Base-by-base conservation (phyloP, 2,113 vertebrate species). In the Microtus richardsoni region DNA sequence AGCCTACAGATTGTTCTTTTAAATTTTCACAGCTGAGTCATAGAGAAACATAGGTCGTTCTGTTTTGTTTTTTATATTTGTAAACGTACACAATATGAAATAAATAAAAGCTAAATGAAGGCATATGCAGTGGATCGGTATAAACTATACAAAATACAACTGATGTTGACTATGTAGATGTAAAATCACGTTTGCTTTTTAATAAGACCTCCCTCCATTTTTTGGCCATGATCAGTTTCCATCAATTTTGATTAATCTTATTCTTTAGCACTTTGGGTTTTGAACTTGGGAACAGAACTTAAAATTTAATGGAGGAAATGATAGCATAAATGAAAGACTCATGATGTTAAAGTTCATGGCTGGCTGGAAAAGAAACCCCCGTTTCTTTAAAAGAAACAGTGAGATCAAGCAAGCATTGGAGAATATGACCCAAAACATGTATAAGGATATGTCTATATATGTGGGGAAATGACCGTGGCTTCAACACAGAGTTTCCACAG, bases 231-330 rank as follows among this genome's bases (percentile, higher is more conserved):
- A 71, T 33, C 0, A 47, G 8, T 87, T 96, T 91, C 22, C 5
- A 14, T 85, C 54, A 9, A 1, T 10, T 93, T 85, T 85, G 6
- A 88, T 39, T 88, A 92, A 73, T 90, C 52, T 49, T 66, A 28
- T 85, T 80, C 36, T 64, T 88, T 90, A 92, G 21, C 44, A 85
- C 52, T 88, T 17, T 86, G 39, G 84, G 36, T 54, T 49, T 77
- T 73, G 68, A 90, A 58, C 28, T 93, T 68, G 33, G 41, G 60
- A 89, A 92, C 84, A 73, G 83, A 96, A 97, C 89, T 95, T 97
- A 88, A 97, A 96, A 95, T 94, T 90, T 9, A 47, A 73, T 91
- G 74, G 80, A 68, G 91, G 5, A 97, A 83, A 78, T 30, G 41
- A 62, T 22, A 21, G 54, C 7, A 54, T 88, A 7, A 8, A n/a